phyloP scores from a whole-genome alignment of 2,888 invertebrate species.

The Onchidella celtica region DNA sequence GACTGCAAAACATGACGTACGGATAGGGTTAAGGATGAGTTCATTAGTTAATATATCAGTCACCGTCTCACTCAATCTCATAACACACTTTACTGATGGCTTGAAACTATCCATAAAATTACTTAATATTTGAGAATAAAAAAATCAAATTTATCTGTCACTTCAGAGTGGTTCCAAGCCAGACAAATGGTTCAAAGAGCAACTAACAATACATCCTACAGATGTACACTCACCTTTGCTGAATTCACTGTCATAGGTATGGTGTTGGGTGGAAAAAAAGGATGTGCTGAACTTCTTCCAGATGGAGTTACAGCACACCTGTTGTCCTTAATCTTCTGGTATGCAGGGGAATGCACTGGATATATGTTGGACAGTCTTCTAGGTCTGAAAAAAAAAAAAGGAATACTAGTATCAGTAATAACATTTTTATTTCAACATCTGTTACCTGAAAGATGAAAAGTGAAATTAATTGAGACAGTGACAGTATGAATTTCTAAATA shows the following conservation, averaged over 20 bases:
- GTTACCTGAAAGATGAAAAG: not conserved
- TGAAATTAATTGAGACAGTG: too few species aligned
- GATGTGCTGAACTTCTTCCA: constrained; percentile 4
- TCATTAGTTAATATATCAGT: too few species aligned
- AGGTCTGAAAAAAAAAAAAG: not conserved
- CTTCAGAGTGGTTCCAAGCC: not conserved
- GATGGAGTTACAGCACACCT: constrained; percentile 13
- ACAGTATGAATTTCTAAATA: too few species aligned
- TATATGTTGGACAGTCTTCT: constrained; percentile 27
- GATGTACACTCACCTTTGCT: constrained; percentile 8
- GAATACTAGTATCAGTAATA: not conserved
- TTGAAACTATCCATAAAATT: too few species aligned
- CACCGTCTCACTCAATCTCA: too few species aligned
- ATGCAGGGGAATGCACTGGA: not conserved
- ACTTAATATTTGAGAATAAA: not conserved
- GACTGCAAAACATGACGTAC: too few species aligned
- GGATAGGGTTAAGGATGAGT: too few species aligned
- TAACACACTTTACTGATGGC: too few species aligned
- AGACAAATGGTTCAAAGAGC: too few species aligned
- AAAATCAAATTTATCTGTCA: not conserved
- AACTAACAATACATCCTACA: not conserved
- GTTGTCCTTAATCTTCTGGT: not conserved
- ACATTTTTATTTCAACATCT: not conserved
- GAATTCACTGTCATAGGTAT: constrained; percentile 29
- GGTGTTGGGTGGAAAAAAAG: not conserved